Conservation (phyloP, 92 coral and sea anemone genomes). For the Micromussa lordhowensis region DNA sequence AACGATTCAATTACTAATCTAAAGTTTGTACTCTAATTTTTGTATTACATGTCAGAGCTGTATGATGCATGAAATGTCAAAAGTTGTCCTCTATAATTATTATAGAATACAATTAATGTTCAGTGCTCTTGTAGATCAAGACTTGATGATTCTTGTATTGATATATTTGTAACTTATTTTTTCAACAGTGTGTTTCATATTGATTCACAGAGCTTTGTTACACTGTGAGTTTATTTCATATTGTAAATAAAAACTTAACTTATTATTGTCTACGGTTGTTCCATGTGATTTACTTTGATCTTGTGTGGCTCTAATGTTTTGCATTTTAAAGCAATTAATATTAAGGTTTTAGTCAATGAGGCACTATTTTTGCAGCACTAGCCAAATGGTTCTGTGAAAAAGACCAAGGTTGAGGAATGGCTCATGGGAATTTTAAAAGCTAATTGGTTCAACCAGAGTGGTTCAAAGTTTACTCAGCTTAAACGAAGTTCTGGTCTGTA, state of each 20-base stretch:
- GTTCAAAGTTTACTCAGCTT: too few species aligned
- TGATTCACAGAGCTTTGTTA: conserved; percentile 26
- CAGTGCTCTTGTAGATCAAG: conserved; percentile 22
- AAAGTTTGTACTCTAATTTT: background rate
- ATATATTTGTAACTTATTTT: conserved; percentile 43
- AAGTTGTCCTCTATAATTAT: background rate
- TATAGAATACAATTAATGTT: background rate
- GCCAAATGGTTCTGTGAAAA: too few species aligned
- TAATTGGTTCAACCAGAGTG: too few species aligned
- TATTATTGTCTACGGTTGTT: conserved; percentile 21
- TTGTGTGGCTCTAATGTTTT: background rate
- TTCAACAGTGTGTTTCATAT: conserved; percentile 9
- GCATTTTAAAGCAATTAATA: background rate
- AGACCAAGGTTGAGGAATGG: too few species aligned
- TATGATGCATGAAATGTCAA: background rate
- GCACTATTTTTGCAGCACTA: too few species aligned
- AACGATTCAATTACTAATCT: too few species aligned
- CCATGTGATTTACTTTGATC: background rate
- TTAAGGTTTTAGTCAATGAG: too few species aligned
- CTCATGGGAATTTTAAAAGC: too few species aligned
- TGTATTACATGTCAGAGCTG: background rate
- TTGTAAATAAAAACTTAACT: conserved; percentile 50
- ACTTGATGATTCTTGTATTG: background rate
- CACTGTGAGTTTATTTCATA: conserved; percentile 22
- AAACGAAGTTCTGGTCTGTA: too few species aligned